These are phyloP conservation scores for Bactericera cockerelli DNA, from an alignment of 1,140 invertebrate species.

Conservation along the genomic window DNA sequence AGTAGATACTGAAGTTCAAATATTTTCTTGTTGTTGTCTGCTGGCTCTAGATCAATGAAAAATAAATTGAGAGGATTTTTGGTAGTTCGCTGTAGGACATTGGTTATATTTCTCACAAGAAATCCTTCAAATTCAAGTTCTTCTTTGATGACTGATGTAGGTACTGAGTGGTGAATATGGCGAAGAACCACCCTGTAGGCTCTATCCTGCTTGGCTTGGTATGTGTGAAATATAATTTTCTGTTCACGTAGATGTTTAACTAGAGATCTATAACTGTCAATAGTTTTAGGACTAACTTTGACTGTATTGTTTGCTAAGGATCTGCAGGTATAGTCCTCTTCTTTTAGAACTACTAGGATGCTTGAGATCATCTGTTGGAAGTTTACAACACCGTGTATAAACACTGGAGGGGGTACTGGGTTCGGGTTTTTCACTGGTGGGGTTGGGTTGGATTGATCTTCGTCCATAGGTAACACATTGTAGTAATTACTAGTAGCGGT, in stretches of 20 bases:
- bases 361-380: not conserved
- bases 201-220: slow-evolving; percentile 13
- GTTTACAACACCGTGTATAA: not conserved
- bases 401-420: not conserved
- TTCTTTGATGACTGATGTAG: not conserved
- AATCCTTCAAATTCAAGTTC: not conserved
- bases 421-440: not conserved
- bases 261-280: slow-evolving; percentile 9
- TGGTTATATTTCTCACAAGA: slow-evolving; percentile 8
- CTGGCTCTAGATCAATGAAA: slow-evolving; percentile 25
- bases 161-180: slow-evolving; percentile 8
- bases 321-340: not conserved
- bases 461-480: not conserved
- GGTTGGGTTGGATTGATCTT: not conserved
- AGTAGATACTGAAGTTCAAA: slow-evolving; percentile 20
- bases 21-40: slow-evolving; percentile 26
- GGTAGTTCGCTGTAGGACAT: slow-evolving; percentile 16
- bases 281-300: slow-evolving; percentile 5
- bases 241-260: slow-evolving; percentile 7
- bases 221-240: slow-evolving; percentile 13
- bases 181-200: slow-evolving; percentile 4
- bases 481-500: not conserved
- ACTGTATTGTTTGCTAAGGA: not conserved
- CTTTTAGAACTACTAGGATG: not conserved
- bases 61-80: slow-evolving; percentile 26